Percentiles rank a stretch among this genome's conserved stretches.
Conservation (phyloP, 2,888 invertebrate species). For the Orchestes rusci region DNA sequence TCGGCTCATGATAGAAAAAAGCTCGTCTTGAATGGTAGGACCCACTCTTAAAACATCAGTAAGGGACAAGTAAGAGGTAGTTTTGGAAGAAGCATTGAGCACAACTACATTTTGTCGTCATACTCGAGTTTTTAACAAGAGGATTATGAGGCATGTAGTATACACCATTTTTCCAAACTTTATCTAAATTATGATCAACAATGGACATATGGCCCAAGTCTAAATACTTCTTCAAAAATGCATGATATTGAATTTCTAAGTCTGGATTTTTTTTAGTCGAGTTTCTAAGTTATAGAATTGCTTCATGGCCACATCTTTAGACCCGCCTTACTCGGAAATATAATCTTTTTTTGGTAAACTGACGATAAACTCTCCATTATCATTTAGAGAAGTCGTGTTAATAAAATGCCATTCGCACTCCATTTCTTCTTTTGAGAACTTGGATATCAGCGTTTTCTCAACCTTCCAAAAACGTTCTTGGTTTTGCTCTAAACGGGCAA, state of each 20-base stretch:
- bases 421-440: conserved; percentile 6
- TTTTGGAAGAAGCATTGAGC: conserved; percentile 3
- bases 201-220: conserved; percentile 13
- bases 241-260: conserved; percentile 12
- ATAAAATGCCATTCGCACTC: conserved; percentile 9
- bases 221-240: conserved; percentile 15
- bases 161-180: neutral
- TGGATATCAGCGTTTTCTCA: conserved; percentile 6
- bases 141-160: conserved; percentile 20
- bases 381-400: conserved; percentile 10
- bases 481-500: conserved; percentile 4
- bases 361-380: conserved; percentile 8
- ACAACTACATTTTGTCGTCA: conserved; percentile 12
- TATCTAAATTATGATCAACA: neutral
- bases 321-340: conserved; percentile 4
- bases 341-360: conserved; percentile 3
- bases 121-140: conserved; percentile 11
- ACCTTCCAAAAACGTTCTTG: conserved; percentile 10
- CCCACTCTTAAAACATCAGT: conserved; percentile 7
- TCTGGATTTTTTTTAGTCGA: conserved; percentile 2
- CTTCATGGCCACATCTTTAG: conserved; percentile 6
- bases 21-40: no score
- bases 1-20: conserved; percentile 7
- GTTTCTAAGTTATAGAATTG: conserved; percentile 13
- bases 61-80: neutral